Conservation (phyloP, 2,113 vertebrate genomes). For the Eptesicus fuscus region DNA sequence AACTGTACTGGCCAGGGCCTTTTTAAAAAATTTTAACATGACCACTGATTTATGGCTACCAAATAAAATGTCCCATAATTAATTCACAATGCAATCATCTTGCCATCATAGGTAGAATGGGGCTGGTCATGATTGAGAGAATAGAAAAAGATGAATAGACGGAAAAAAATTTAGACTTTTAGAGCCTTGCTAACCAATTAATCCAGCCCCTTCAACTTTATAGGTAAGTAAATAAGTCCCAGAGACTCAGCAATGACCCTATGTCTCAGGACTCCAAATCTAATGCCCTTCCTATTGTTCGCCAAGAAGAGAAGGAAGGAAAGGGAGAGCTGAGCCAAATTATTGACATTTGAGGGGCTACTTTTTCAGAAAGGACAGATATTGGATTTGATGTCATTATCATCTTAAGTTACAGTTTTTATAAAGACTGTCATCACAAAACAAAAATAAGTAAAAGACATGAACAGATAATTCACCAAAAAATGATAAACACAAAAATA, state of each 20-base stretch:
- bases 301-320: not conserved
- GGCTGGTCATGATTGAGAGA: not conserved
- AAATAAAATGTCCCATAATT: not conserved
- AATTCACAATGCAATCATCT: not conserved
- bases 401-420: not conserved
- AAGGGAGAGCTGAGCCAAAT: not conserved
- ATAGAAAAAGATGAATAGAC: not conserved
- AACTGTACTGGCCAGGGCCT: too few species aligned
- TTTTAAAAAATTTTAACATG: constrained; percentile 7
- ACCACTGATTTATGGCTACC: not conserved
- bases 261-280: not conserved
- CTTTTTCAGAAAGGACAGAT: not conserved
- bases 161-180: not conserved
- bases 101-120: not conserved
- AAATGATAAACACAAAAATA: not conserved
- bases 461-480: not conserved
- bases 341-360: not conserved
- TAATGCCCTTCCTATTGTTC: not conserved
- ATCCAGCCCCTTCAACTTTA: not conserved
- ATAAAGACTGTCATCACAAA: not conserved
- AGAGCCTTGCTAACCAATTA: not conserved
- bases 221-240: not conserved
- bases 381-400: not conserved
- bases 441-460: not conserved
- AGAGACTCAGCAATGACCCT: not conserved